A percentile compares a stretch with the other conserved stretches of the same genome.
Conservation (phyloP, 2,113 vertebrate genomes). For the Thryonomys swinderianus region DNA sequence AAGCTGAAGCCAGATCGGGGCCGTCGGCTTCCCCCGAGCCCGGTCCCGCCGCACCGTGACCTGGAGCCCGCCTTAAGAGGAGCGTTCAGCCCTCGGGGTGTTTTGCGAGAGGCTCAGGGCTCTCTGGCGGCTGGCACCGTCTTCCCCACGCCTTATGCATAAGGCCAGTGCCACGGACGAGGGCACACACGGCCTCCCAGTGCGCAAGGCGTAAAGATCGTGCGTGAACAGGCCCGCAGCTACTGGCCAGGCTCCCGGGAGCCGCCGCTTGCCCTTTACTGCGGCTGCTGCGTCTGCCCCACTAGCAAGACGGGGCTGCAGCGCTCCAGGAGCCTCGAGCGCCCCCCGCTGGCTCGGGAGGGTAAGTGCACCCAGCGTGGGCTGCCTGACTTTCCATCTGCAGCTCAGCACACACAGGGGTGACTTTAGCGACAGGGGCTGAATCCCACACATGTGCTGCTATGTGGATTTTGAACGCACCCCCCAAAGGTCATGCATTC, state of each 20-base stretch:
- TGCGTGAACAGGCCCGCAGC: neutral
- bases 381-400: accelerated
- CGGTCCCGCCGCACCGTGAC: neutral
- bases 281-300: too few relatives aligned
- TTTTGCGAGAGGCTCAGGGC: neutral
- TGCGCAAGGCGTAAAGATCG: neutral
- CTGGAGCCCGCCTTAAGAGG: neutral
- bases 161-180: neutral
- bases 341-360: neutral
- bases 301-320: accelerated
- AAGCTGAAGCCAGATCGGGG: accelerated
- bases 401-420: accelerated
- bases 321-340: accelerated
- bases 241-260: neutral
- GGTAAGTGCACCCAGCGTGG: accelerated
- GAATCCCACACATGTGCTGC: neutral
- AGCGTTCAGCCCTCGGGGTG: neutral
- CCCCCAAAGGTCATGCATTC: neutral
- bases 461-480: neutral
- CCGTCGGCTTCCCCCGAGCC: too few relatives aligned
- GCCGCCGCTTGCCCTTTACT: too few relatives aligned
- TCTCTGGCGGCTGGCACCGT: neutral
- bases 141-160: neutral
- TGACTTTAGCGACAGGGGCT: accelerated
- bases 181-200: neutral